Evolutionary conservation across 2,113 vertebrate species (phyloP).

Genomic region (Syngnathus scovelli): DNA sequence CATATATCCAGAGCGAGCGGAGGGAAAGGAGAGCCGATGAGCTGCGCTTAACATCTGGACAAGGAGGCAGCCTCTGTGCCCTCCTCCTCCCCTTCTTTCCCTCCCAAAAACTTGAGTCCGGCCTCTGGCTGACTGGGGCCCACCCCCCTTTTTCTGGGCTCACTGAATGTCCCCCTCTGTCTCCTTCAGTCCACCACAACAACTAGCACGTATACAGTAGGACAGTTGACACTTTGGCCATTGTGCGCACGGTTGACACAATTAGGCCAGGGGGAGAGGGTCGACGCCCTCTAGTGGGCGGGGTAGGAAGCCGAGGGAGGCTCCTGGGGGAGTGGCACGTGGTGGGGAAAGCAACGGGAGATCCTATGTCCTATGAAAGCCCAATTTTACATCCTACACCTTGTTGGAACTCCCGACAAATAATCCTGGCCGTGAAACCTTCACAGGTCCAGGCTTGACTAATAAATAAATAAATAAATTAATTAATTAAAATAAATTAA

Average conservation of each 20-base stretch:
- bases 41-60: conserved; percentile 71
- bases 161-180: conserved; percentile 19
- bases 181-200: conserved; percentile 21
- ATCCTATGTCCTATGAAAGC: not conserved
- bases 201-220: conserved; percentile 16
- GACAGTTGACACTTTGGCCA: conserved; percentile 29
- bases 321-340: not conserved
- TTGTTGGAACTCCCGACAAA: too few species aligned
- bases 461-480: not conserved
- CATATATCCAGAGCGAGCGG: conserved; percentile 61
- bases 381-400: too few species aligned
- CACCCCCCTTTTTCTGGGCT: conserved; percentile 17
- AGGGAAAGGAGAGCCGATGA: conserved; percentile 46
- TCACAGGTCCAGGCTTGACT: not conserved
- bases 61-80: conserved; percentile 56
- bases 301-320: not conserved
- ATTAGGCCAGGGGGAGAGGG: conserved; percentile 18
- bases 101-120: conserved; percentile 42
- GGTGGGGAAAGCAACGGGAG: not conserved
- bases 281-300: conserved; percentile 33
- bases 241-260: conserved; percentile 25
- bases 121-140: conserved; percentile 42
- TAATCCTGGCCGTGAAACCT: too few species aligned
- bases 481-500: too few species aligned
- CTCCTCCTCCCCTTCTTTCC: conserved; percentile 31